A percentile compares a stretch with the other conserved stretches of the same genome.
phyloP scores from a whole-genome alignment of 2,113 vertebrate genomes.

The Ariopsis seemanni region DNA sequence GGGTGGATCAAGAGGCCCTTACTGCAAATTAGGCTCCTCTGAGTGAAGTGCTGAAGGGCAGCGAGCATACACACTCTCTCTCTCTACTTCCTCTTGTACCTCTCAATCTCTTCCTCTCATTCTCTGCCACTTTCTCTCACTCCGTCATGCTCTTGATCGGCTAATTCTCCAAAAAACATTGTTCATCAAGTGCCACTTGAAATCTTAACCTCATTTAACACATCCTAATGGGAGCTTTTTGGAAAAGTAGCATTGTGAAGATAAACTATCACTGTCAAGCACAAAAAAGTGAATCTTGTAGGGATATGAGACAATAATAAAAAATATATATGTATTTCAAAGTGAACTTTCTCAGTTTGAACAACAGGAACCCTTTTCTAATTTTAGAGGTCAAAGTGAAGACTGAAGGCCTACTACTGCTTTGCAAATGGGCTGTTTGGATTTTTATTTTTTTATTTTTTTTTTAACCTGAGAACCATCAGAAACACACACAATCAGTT shows the following conservation, averaged over 20 bases:
- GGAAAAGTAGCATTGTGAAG: slow-evolving; percentile 41
- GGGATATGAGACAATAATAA: no score
- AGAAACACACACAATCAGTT: background rate
- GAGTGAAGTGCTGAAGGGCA: slow-evolving; percentile 38
- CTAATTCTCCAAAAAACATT: slow-evolving; percentile 43
- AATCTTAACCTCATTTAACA: slow-evolving; percentile 58
- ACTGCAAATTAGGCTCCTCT: slow-evolving; percentile 56
- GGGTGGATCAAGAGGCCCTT: slow-evolving; percentile 51
- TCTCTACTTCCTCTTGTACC: background rate
- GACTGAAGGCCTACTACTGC: background rate
- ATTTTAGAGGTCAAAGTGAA: background rate
- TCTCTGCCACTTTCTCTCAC: slow-evolving; percentile 34
- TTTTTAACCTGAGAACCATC: background rate
- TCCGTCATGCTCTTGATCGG: slow-evolving; percentile 46
- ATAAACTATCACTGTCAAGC: slow-evolving; percentile 42
- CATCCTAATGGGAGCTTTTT: slow-evolving; percentile 38
- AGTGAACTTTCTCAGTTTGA: background rate
- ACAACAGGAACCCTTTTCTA: background rate
- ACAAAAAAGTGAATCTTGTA: background rate
- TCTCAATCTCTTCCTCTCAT: background rate
- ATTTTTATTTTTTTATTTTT: background rate
- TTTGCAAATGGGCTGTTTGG: background rate
- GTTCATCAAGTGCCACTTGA: slow-evolving; percentile 57
- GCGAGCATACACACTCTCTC: background rate
- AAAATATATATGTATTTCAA: background rate